Evolutionary conservation across 2,113 vertebrate species (phyloP), one percentile per base, ranked within the genome.

Genomic region (Sylvicapra grimmia): DNA sequence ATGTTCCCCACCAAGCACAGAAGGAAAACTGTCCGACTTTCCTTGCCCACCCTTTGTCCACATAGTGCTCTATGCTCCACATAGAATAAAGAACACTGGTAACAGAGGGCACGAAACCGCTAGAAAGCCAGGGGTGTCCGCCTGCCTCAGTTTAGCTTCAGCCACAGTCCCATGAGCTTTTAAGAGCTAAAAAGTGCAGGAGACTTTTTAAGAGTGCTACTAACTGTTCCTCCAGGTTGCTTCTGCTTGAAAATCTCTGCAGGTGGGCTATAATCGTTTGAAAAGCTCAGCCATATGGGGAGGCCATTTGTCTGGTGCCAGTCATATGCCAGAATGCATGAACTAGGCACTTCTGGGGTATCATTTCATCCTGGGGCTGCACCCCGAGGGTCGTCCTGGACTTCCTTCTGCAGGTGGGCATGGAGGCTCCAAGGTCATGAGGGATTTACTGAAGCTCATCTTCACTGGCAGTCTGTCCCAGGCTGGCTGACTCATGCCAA

Each of bases 231-330:
- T 97, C 68, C 40, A 84, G 59, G 59, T 86, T 97, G 82, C 36
- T 59, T 95, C 75, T 93, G 6, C 47, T n/a, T 15, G 54, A 90
- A 93, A 83, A 65, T 82, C 54, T 95, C 59, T 56, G 68, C 85
- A 86, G 75, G 93, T 77, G 49, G 59, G 27, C 13, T 89, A 36
- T 31, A 63, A 47, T 63, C 15, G 51, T 92, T 72, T 95, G 25
- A 25, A 95, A 95, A 93, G 53, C 19, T 40, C n/a, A 21, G 79
- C 85, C 93, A 95, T 58, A 80, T 88, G 85, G 19, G 47, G 93
- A 96, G 59, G 63, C 77, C 95, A 68, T 96, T 98, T 88, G 80
- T 65, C 63, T 36, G 51, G 75, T 51, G 85, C 56, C 51, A 75
- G 53, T 88, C 47, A 87, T 25, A 94, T 29, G 33, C 14, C 88